phyloP scores from a whole-genome alignment of 2,113 vertebrate species.

The Indicator maculatus region DNA sequence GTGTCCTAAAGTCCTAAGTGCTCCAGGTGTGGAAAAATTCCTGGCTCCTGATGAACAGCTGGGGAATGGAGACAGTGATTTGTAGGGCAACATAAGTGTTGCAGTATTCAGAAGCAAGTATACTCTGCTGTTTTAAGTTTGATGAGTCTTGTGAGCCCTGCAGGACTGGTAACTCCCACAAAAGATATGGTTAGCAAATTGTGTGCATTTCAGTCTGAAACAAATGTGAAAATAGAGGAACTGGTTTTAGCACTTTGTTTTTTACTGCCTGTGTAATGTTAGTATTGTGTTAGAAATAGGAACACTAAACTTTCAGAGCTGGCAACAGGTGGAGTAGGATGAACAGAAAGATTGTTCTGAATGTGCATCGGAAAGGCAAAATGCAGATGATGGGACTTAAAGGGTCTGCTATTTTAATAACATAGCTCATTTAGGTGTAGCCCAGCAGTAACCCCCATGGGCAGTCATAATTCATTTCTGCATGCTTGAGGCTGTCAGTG shows the following conservation, averaged over 20 bases:
- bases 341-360: neutral
- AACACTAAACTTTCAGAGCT: slow-evolving; percentile 34
- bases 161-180: neutral
- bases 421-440: neutral
- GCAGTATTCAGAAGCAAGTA: slow-evolving; percentile 18
- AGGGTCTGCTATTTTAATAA: neutral
- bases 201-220: neutral
- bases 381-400: neutral
- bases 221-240: slow-evolving; percentile 19
- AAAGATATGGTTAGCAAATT: slow-evolving; percentile 32
- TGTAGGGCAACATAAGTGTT: neutral
- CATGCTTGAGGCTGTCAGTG: rapidly evolving
- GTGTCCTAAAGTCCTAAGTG: neutral
- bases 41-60: neutral
- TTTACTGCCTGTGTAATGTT: neutral
- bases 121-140: neutral
- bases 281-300: neutral
- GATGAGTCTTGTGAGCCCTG: slow-evolving; percentile 24
- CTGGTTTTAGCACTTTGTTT: neutral
- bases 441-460: neutral
- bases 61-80: neutral
- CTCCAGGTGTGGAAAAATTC: slow-evolving; percentile 16
- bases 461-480: neutral
- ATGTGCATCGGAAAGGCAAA: neutral
- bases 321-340: neutral